Evolutionary conservation across 2,113 vertebrate genomes (phyloP).

Genomic region (Siniperca chuatsi): DNA sequence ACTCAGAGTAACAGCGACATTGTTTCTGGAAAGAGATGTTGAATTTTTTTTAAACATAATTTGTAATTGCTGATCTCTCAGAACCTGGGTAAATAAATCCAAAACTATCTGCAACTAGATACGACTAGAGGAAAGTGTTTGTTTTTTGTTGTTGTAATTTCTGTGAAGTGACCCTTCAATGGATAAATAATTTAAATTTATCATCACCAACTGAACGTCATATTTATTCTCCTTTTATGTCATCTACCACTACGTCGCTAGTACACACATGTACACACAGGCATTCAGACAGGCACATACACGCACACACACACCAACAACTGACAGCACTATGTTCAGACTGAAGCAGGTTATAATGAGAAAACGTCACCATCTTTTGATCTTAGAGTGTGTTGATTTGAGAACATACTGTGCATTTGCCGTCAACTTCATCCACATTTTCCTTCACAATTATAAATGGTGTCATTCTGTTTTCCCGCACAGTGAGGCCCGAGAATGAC

Average conservation of each 20-base stretch:
- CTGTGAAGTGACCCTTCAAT: background rate
- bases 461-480: constrained; percentile 13
- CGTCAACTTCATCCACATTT: background rate
- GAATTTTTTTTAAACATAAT: background rate
- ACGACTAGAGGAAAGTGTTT: too few species aligned
- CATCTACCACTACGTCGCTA: background rate
- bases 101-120: background rate
- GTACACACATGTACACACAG: background rate
- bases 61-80: background rate
- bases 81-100: background rate
- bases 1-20: background rate
- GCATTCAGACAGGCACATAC: background rate
- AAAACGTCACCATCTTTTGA: background rate
- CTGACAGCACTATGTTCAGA: background rate
- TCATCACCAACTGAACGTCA: background rate
- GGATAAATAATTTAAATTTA: background rate
- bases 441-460: background rate
- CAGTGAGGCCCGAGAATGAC: background rate
- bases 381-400: background rate
- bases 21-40: background rate
- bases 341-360: background rate
- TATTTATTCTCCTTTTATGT: background rate
- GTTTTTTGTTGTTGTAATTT: background rate
- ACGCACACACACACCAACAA: background rate
- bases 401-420: background rate